These are phyloP conservation scores for Salmo trutta DNA, from an alignment of 2,797 vertebrate genomes.

Conservation along the genomic window DNA sequence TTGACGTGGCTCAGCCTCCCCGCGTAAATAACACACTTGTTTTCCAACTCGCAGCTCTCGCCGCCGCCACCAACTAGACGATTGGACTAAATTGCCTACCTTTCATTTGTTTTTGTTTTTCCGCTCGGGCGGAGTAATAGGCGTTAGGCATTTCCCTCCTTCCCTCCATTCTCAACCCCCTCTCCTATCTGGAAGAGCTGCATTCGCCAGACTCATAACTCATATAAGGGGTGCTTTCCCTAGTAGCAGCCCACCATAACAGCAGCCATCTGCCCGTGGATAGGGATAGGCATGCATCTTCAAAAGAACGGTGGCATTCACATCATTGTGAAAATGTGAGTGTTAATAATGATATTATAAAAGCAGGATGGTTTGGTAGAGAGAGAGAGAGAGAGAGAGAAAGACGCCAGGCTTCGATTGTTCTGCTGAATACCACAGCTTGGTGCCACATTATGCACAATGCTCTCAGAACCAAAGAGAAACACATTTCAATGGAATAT, in stretches of 20 bases:
- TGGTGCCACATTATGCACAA: constrained; percentile 32
- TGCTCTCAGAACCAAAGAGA: constrained; percentile 31
- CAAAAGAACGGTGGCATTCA: background rate
- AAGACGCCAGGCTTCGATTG: constrained; percentile 9
- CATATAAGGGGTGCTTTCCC: background rate
- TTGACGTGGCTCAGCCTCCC: background rate
- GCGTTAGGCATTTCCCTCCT: constrained; percentile 1
- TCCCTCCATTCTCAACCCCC: background rate
- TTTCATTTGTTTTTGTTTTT: constrained; percentile 21
- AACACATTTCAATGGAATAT: constrained; percentile 25
- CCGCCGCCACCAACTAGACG: background rate
- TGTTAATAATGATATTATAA: constrained; percentile 20
- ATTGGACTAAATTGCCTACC: constrained; percentile 12
- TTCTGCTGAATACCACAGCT: constrained; percentile 34
- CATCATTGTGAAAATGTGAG: background rate
- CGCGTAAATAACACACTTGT: constrained; percentile 7
- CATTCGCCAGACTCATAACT: constrained; percentile 9
- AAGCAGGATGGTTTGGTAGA: background rate
- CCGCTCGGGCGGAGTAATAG: constrained; percentile 3
- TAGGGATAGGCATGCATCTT: background rate
- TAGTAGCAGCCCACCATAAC: background rate
- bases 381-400: background rate
- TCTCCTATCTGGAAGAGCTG: constrained; percentile 3
- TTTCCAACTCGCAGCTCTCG: constrained; percentile 13
- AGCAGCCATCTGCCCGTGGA: background rate